phyloP scores from a whole-genome alignment of 2,888 invertebrate species.

The Cryptus armator region DNA sequence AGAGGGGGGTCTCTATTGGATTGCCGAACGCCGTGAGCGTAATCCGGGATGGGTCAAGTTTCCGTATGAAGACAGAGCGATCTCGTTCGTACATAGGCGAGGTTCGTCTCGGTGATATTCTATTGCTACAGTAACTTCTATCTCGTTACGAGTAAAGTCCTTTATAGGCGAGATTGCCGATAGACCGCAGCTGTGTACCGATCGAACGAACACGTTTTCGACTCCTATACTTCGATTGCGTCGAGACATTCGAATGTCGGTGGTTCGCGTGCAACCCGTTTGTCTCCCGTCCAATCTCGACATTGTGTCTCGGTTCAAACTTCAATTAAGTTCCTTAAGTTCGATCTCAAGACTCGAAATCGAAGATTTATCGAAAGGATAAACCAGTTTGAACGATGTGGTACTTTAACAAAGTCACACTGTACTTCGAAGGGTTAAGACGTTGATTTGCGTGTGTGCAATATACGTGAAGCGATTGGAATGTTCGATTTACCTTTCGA shows the following conservation, averaged over 20 bases:
- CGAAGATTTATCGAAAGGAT: neutral
- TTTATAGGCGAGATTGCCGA: conserved; percentile 45
- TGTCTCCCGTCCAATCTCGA: neutral
- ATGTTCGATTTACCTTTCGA: conserved; percentile 17
- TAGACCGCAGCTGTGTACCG: conserved; percentile 45
- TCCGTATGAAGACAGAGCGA: conserved; percentile 67
- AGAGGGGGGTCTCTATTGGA: conserved; percentile 52
- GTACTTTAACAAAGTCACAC: too few relatives aligned
- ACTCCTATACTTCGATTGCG: conserved; percentile 12
- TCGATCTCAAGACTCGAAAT: neutral
- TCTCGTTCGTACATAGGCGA: conserved; percentile 57
- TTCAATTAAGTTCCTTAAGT: neutral
- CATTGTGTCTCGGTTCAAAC: neutral
- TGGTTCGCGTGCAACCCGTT: neutral
- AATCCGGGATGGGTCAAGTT: conserved; percentile 69
- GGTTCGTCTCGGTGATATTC: conserved; percentile 2
- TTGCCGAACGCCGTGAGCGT: conserved; percentile 57
- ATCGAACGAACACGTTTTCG: conserved; percentile 45
- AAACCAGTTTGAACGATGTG: too few relatives aligned
- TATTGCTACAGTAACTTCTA: conserved; percentile 25
- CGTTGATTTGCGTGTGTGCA: neutral
- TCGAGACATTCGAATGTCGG: conserved; percentile 3
- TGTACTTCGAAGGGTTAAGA: neutral
- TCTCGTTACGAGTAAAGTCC: conserved; percentile 64
- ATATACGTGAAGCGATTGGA: neutral